Base-by-base conservation (phyloP, 2,113 vertebrate genomes). In the Hemichromis elongatus region DNA sequence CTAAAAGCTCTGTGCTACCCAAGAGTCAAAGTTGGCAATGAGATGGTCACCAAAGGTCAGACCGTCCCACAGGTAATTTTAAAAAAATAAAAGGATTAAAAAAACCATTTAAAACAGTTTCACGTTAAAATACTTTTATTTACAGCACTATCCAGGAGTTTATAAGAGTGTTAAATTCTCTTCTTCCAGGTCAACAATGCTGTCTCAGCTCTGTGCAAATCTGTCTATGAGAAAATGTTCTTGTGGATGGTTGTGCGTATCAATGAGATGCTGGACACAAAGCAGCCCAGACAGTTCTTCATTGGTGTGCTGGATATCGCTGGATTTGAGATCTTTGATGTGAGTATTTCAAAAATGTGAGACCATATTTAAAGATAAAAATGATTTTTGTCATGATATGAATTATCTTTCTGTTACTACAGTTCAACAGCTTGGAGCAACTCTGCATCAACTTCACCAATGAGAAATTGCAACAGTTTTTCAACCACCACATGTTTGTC, bases 361-460 rank as follows among this genome's bases (percentile, higher is more conserved):
- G 7, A 30, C 3, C 4, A 3, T 8, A 7, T 55, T 79, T 42
- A 30, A 13, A 18, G 18, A 18, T 19, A 12, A 33, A 45, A 5
- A 33, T 4, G 18, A 3, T 70, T 45, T 45, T 24, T 28, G 1
- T 7, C 6, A 79, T 7, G 2, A 24, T 16, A 50, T 53, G 10
- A 77, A 75, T 30, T 6, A 40, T 9, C 4, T 79, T 24, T 70
- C 6, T 85, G 13, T 70, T 21, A 54, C 26, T 56, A 21, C 61
- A 98, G 97, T 98, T 79, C 28, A 98, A 98, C 94, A 98, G 95
- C 88, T 86, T 98, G 92, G 97, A 98, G 77, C 97, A 97, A 93
- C 93, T 97, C 53, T 97, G 97, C 82, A 98, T 98, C 91, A 97
- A 97, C 91, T 97, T 97, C 95, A 97, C 97, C 87, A 98, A 98